A percentile compares a stretch with the other conserved stretches of the same genome.
phyloP scores from a whole-genome alignment of 2,113 vertebrate genomes.

The Fukomys damarensis region DNA sequence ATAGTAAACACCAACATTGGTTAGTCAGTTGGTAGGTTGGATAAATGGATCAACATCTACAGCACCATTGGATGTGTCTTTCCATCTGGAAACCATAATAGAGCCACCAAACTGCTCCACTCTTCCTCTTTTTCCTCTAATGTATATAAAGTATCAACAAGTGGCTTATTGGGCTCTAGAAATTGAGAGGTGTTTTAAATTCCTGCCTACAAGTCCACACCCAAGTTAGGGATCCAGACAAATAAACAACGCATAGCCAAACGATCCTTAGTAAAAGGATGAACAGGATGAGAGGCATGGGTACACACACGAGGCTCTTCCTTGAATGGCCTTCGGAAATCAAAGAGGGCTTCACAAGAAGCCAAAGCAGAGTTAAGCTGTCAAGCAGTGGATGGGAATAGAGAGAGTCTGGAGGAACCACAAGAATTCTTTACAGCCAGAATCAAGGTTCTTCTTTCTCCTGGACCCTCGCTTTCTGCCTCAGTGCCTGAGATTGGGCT shows the following conservation, averaged over 20 bases:
- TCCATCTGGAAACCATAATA: background rate
- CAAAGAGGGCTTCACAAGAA: background rate
- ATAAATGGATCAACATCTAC: background rate
- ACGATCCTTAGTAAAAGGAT: background rate
- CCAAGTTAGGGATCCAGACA: background rate
- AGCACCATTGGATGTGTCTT: background rate
- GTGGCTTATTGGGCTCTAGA: background rate
- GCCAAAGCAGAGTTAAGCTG: background rate
- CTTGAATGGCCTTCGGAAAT: background rate
- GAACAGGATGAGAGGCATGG: background rate
- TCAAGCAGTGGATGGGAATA: background rate
- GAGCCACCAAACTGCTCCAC: background rate
- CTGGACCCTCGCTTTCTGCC: background rate
- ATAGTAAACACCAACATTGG: background rate
- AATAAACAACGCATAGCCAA: background rate
- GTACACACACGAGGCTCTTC: background rate
- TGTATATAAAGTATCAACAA: background rate
- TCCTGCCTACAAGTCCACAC: background rate
- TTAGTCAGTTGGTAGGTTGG: background rate
- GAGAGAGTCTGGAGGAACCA: background rate
- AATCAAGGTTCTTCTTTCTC: background rate
- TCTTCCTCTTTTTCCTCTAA: conserved; percentile 10
- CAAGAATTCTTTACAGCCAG: background rate
- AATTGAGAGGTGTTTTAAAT: conserved; percentile 28
- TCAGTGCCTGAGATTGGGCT: background rate